These are phyloP conservation scores for Neelides sp. DNA, from an alignment of 1,140 invertebrate genomes.

Conservation along the genomic window DNA sequence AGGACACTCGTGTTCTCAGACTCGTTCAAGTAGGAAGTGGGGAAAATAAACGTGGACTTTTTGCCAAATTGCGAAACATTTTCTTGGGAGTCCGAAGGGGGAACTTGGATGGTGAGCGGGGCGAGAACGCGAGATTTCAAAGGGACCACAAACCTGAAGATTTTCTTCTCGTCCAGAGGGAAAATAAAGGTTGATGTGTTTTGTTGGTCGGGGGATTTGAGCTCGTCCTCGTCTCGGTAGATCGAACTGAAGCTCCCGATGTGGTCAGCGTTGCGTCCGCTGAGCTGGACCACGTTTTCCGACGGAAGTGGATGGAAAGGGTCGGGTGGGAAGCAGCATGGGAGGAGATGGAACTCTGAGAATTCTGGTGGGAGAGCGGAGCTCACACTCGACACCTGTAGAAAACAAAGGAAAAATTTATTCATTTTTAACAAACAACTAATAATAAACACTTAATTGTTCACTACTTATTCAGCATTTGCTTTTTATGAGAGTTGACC, in stretches of 20 bases:
- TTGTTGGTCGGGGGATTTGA: too few relatives aligned
- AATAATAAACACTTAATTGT: background rate
- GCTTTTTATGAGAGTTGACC: too few relatives aligned
- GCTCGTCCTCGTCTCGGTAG: too few relatives aligned
- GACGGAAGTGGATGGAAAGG: background rate
- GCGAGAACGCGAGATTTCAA: too few relatives aligned
- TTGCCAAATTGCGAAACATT: background rate
- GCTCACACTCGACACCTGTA: background rate
- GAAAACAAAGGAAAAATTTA: background rate
- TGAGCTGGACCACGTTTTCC: background rate
- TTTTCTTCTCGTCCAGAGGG: too few relatives aligned
- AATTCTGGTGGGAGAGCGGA: slow-evolving; percentile 11
- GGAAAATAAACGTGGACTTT: background rate
- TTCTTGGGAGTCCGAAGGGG: too few relatives aligned
- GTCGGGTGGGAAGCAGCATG: slow-evolving; percentile 19
- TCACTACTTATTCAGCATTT: background rate
- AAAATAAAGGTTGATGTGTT: too few relatives aligned
- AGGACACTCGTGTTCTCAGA: background rate
- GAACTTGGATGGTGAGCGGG: too few relatives aligned
- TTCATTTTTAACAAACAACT: background rate
- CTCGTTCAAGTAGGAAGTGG: background rate
- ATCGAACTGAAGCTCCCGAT: too few relatives aligned
- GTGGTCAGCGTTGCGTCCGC: background rate
- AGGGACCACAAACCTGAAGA: too few relatives aligned
- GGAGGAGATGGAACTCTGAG: slow-evolving; percentile 21